Conservation (phyloP, 2,797 vertebrate species). For the Caiman crocodilus region DNA sequence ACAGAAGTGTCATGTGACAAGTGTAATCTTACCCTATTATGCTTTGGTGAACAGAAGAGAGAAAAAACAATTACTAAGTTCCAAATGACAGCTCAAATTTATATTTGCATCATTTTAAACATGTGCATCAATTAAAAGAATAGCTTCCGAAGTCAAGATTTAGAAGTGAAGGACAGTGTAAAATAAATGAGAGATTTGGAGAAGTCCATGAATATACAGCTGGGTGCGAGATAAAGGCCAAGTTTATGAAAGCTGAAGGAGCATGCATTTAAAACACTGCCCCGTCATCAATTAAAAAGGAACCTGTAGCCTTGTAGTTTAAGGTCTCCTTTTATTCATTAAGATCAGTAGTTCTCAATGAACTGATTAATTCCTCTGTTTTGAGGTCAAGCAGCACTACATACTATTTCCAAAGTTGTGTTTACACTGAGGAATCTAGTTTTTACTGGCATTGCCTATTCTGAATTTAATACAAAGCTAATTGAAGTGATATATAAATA, state of each 20-base stretch:
- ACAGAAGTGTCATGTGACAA: no score
- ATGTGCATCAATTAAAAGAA: not conserved
- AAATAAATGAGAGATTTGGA: not conserved
- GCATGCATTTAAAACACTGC: not conserved
- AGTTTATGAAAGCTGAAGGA: not conserved
- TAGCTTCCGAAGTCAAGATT: not conserved
- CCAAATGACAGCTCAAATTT: not conserved
- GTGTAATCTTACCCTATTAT: not conserved
- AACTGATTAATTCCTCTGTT: not conserved
- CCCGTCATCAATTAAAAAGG: not conserved
- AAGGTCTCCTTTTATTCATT: not conserved
- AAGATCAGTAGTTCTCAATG: not conserved
- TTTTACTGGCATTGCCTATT: not conserved
- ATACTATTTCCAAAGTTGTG: accelerated
- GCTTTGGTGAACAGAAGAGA: not conserved
- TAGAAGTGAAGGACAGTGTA: accelerated
- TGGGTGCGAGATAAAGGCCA: not conserved
- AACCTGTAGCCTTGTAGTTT: not conserved
- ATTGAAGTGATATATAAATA: not conserved
- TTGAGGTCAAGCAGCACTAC: not conserved
- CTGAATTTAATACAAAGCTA: not conserved
- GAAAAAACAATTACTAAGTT: not conserved
- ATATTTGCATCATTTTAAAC: not conserved
- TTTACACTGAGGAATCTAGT: not conserved
- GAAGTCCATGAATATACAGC: not conserved